Conservation (phyloP, 2,113 vertebrate species). For the Melanocharis versteri region DNA sequence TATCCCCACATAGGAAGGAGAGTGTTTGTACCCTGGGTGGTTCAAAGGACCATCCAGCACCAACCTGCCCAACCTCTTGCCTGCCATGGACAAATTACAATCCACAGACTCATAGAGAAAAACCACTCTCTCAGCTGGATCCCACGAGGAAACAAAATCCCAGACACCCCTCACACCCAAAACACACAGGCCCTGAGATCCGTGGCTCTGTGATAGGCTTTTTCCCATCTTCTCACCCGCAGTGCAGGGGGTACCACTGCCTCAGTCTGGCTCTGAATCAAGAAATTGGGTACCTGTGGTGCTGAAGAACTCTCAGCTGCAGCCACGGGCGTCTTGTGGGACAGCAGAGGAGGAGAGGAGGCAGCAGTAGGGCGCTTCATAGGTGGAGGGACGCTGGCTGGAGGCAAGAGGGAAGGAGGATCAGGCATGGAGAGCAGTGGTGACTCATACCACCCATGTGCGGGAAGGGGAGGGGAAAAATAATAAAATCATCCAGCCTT, state of each 20-base stretch:
- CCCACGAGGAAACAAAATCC: background rate
- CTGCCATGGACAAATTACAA: background rate
- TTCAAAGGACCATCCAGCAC: background rate
- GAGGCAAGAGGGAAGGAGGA: conserved; percentile 22
- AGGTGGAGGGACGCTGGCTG: conserved; percentile 75
- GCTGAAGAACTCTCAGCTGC: background rate
- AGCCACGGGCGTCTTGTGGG: conserved; percentile 60
- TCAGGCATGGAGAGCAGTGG: background rate
- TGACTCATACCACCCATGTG: conserved; percentile 10
- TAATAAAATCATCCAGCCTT: background rate
- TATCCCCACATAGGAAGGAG: background rate
- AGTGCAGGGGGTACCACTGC: background rate
- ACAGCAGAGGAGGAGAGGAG: conserved; percentile 61
- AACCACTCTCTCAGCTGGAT: background rate
- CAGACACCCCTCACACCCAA: background rate
- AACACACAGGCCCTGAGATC: background rate
- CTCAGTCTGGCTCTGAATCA: background rate
- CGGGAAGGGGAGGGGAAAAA: background rate
- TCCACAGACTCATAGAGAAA: background rate
- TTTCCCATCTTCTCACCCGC: fast-evolving
- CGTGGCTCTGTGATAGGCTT: background rate
- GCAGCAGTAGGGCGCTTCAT: conserved; percentile 75
- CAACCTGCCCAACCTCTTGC: background rate
- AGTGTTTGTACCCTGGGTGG: background rate
- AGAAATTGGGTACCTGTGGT: conserved; percentile 40